Percentiles rank a stretch among this genome's conserved stretches.
Evolutionary conservation across 1,140 invertebrate genomes (phyloP).

Genomic region (Panagrolaimus sp.): DNA sequence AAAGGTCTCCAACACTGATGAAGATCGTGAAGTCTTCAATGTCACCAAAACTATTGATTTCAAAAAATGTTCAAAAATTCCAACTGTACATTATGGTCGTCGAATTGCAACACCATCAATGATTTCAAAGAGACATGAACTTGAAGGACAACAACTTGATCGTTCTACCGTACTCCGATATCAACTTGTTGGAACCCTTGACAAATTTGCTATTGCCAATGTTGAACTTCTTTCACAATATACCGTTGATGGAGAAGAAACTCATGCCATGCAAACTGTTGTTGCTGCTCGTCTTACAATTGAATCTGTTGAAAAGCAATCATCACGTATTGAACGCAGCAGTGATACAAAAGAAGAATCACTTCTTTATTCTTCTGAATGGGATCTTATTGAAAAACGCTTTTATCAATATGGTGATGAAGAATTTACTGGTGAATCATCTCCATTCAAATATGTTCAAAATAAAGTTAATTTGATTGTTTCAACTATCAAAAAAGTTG

Average conservation of each 20-base stretch:
- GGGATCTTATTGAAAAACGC: slow-evolving; percentile 35
- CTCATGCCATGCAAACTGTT: slow-evolving; percentile 23
- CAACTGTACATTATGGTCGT: slow-evolving; percentile 33
- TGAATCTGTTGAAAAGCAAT: slow-evolving; percentile 1
- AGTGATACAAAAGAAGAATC: slow-evolving; percentile 27
- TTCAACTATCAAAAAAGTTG: not conserved
- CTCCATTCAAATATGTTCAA: slow-evolving; percentile 16
- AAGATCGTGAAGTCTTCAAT: slow-evolving; percentile 6
- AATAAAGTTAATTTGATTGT: slow-evolving; percentile 26
- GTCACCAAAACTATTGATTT: slow-evolving; percentile 40
- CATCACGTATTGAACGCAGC: slow-evolving; percentile 10
- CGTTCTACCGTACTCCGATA: slow-evolving; percentile 29
- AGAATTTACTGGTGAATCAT: slow-evolving; percentile 19
- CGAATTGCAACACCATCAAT: not conserved
- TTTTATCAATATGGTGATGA: slow-evolving; percentile 42
- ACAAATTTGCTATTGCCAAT: slow-evolving; percentile 29
- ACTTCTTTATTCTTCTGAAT: slow-evolving; percentile 39
- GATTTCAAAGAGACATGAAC: not conserved
- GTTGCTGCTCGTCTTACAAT: not conserved
- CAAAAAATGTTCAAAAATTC: slow-evolving; percentile 40
- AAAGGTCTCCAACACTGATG: slow-evolving; percentile 6
- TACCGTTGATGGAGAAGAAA: slow-evolving; percentile 8
- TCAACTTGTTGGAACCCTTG: slow-evolving; percentile 21
- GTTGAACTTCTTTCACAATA: slow-evolving; percentile 27
- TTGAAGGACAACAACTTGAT: slow-evolving; percentile 14